A percentile compares a stretch with the other conserved stretches of the same genome.
Evolutionary conservation across 2,113 vertebrate species (phyloP).

Genomic region (Atherinomorus stipes): DNA sequence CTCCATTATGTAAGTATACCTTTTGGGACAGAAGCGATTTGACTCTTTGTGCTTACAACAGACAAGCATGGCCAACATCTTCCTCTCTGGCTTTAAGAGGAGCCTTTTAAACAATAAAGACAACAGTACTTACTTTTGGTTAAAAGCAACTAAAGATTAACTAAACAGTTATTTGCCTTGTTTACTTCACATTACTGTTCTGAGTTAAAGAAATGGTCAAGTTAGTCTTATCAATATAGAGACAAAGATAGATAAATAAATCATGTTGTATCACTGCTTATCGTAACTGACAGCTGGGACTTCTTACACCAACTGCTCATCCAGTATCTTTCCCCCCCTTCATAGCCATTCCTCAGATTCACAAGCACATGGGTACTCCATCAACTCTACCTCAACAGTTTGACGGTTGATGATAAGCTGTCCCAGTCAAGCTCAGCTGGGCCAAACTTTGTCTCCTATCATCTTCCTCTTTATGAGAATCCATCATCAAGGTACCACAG

Average conservation of each 20-base stretch:
- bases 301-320: not conserved
- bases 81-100: not conserved
- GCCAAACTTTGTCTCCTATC: not conserved
- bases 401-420: too few species aligned
- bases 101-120: not conserved
- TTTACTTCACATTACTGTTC: too few species aligned
- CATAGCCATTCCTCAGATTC: slow-evolving; percentile 37
- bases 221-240: not conserved
- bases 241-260: not conserved
- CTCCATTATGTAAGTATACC: too few species aligned
- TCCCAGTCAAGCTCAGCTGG: not conserved
- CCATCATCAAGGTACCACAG: not conserved
- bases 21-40: too few species aligned
- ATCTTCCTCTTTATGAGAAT: not conserved
- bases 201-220: not conserved
- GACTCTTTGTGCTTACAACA: too few species aligned
- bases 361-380: not conserved
- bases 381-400: too few species aligned
- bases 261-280: not conserved
- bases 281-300: slow-evolving; percentile 4
- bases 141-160: not conserved
- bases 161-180: too few species aligned
- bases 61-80: not conserved
- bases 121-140: not conserved
- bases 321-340: not conserved